These are phyloP conservation scores for Lepidothrix coronata DNA, from an alignment of 2,113 vertebrate genomes.

Conservation along the genomic window DNA sequence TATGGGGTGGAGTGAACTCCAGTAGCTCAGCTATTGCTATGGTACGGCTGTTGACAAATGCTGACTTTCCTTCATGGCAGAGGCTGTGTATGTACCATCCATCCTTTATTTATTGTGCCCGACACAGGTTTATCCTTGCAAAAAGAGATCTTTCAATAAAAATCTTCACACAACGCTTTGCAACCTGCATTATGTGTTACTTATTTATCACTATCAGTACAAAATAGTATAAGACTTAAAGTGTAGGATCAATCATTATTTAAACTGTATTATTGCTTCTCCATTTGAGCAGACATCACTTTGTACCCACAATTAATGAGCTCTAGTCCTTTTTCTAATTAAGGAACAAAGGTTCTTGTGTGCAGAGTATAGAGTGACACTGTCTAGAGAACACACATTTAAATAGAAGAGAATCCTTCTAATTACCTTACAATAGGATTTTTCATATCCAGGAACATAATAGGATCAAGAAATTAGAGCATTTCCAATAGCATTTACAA, in stretches of 20 bases:
- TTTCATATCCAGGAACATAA: conserved; percentile 72
- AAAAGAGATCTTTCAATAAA: conserved; percentile 33
- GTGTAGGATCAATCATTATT: conserved; percentile 46
- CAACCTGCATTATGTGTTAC: not conserved
- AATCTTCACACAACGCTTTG: not conserved
- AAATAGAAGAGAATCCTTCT: conserved; percentile 62
- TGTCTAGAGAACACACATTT: conserved; percentile 66
- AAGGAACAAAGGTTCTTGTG: conserved; percentile 74
- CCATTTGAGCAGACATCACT: conserved; percentile 62
- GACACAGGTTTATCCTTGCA: conserved; percentile 35
- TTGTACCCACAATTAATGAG: conserved; percentile 74
- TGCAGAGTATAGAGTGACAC: conserved; percentile 59
- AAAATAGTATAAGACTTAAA: not conserved
- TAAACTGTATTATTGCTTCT: conserved; percentile 40
- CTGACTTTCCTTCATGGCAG: conserved; percentile 2
- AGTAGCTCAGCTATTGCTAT: not conserved
- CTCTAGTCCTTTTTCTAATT: conserved; percentile 73
- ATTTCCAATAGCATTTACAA: conserved; percentile 68
- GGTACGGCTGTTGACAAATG: not conserved
- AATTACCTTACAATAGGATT: conserved; percentile 74
- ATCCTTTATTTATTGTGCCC: conserved; percentile 27
- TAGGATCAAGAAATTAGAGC: conserved; percentile 61
- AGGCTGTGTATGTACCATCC: not conserved
- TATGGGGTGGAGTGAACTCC: not conserved
- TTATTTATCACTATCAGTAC: conserved; percentile 16